A percentile compares a stretch with the other conserved stretches of the same genome.
phyloP scores from a whole-genome alignment of 2,888 invertebrate genomes.

The Rhagonycha lutea region DNA sequence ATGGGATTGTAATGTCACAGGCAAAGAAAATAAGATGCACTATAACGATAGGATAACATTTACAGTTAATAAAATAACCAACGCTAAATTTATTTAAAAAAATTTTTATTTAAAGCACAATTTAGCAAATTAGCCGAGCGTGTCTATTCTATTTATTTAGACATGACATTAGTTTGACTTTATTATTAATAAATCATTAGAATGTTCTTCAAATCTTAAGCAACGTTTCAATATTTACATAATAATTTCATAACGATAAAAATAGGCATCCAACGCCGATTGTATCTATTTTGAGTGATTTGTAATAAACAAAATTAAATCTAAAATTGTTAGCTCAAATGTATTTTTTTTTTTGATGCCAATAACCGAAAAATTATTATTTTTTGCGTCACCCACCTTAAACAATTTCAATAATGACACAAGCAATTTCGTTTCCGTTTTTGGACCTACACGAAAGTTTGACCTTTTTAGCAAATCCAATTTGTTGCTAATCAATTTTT shows the following conservation, averaged over 20 bases:
- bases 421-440: background rate
- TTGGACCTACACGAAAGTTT: background rate
- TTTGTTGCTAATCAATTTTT: constrained; percentile 1
- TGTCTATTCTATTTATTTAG: background rate
- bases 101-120: background rate
- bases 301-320: constrained; percentile 2
- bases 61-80: background rate
- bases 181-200: background rate
- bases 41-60: background rate
- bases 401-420: background rate
- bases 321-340: background rate
- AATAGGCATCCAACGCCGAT: background rate
- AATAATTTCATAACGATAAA: background rate
- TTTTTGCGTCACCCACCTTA: background rate
- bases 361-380: background rate
- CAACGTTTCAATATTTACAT: background rate
- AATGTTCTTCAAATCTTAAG: background rate
- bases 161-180: background rate
- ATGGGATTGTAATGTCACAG: background rate
- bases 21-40: background rate
- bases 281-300: background rate
- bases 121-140: background rate
- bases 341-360: background rate
- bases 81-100: background rate
- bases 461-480: background rate